Percentiles rank a stretch among this genome's conserved stretches.
These are phyloP conservation scores for Lycocerus yunnanus DNA, from an alignment of 2,888 invertebrate genomes.

Conservation along the genomic window DNA sequence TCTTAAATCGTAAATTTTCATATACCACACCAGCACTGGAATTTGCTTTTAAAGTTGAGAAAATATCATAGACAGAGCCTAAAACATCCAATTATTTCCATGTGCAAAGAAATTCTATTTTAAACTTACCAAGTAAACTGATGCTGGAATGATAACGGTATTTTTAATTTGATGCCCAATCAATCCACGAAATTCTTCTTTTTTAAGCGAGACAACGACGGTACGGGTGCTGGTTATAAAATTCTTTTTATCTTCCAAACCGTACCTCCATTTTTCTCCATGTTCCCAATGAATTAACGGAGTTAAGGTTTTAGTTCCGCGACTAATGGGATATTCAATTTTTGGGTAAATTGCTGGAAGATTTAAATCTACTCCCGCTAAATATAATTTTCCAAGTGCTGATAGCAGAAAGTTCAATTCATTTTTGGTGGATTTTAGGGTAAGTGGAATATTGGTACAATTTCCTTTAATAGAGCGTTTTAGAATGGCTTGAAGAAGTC, in stretches of 20 bases:
- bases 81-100: constrained; percentile 19
- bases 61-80: constrained; percentile 44
- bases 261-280: constrained; percentile 71
- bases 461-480: constrained; percentile 73
- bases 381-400: constrained; percentile 77
- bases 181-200: constrained; percentile 53
- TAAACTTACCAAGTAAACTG: constrained; percentile 48
- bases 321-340: constrained; percentile 81
- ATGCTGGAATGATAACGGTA: constrained; percentile 46
- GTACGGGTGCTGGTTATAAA: constrained; percentile 48
- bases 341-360: constrained; percentile 77
- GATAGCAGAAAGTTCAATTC: constrained; percentile 64
- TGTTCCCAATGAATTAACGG: constrained; percentile 90
- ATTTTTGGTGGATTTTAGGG: constrained; percentile 71
- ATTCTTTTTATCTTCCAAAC: constrained; percentile 48
- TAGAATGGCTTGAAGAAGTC: constrained; percentile 84
- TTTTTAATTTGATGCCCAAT: constrained; percentile 50
- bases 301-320: constrained; percentile 83
- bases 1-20: constrained; percentile 51
- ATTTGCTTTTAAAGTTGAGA: constrained; percentile 37
- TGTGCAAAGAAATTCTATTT: neutral
- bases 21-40: constrained; percentile 47
- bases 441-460: constrained; percentile 76
- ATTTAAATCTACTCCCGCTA: constrained; percentile 77
- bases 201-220: constrained; percentile 57